These are phyloP conservation scores for Drosophila arawakana DNA, from an alignment of 1,140 invertebrate genomes.

Conservation along the genomic window DNA sequence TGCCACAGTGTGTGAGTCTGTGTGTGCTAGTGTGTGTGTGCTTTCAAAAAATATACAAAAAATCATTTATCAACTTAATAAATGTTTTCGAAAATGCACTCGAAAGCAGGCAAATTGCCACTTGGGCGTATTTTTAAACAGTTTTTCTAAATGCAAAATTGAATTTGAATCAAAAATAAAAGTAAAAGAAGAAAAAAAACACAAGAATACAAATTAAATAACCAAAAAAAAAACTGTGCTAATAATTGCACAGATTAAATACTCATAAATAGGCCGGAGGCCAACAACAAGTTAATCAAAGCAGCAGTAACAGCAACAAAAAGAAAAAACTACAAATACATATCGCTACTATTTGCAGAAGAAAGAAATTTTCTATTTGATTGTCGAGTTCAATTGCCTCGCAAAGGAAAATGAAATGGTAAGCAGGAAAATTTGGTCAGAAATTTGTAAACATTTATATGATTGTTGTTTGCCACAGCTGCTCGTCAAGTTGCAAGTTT, in stretches of 20 bases:
- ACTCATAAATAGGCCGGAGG: slow-evolving; percentile 40
- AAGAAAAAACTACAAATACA: slow-evolving; percentile 21
- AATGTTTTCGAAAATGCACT: slow-evolving; percentile 29
- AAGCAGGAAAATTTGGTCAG: slow-evolving; percentile 28
- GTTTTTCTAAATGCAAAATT: slow-evolving; percentile 35
- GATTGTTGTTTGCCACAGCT: slow-evolving; percentile 32
- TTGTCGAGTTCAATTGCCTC: slow-evolving; percentile 30
- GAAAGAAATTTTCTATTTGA: neutral
- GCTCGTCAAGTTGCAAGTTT: slow-evolving; percentile 15
- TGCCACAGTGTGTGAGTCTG: neutral
- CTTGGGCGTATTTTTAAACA: slow-evolving; percentile 36
- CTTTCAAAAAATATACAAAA: slow-evolving; percentile 27
- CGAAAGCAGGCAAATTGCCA: slow-evolving; percentile 14
- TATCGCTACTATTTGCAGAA: slow-evolving; percentile 25
- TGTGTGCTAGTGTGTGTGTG: slow-evolving; percentile 10
- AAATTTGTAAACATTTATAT: slow-evolving; percentile 30
- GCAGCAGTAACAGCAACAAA: neutral
- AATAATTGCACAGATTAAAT: slow-evolving; percentile 43
- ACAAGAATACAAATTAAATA: slow-evolving; percentile 18
- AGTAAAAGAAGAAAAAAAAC: slow-evolving; percentile 1
- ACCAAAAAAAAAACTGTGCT: slow-evolving; percentile 1
- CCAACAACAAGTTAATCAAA: slow-evolving; percentile 35
- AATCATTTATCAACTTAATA: slow-evolving; percentile 32
- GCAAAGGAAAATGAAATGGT: slow-evolving; percentile 26
- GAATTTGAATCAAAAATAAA: slow-evolving; percentile 18